A percentile compares a stretch with the other conserved stretches of the same genome.
Evolutionary conservation across 2,888 invertebrate genomes (phyloP).

Genomic region (Hyposoter dolosus): DNA sequence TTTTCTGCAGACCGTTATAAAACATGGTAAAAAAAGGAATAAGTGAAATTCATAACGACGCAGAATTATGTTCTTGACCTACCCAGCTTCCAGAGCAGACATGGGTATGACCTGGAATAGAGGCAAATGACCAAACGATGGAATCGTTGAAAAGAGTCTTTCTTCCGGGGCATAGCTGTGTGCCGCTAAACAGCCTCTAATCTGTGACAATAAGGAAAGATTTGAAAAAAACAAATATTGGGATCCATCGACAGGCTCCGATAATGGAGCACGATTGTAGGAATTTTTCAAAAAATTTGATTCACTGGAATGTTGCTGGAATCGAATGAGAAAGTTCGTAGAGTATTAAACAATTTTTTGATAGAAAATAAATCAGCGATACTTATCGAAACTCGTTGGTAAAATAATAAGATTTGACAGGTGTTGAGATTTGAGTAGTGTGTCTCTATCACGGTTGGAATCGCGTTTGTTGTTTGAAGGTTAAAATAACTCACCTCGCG

Average conservation of each 20-base stretch:
- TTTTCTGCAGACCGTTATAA: constrained; percentile 10
- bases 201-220: constrained; percentile 72
- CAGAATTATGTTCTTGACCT: constrained; percentile 48
- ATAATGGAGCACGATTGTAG: background rate
- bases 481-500: constrained; percentile 86
- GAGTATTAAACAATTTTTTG: background rate
- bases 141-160: constrained; percentile 82
- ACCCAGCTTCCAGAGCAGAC: constrained; percentile 83
- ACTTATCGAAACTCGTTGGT: background rate
- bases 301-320: background rate
- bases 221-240: constrained; percentile 15
- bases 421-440: constrained; percentile 45
- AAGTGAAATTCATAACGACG: background rate
- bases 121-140: constrained; percentile 82
- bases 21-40: background rate
- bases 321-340: background rate
- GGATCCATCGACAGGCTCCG: constrained; percentile 6
- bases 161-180: constrained; percentile 83
- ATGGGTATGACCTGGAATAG: constrained; percentile 82
- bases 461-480: constrained; percentile 71
- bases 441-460: constrained; percentile 50
- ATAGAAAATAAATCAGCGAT: background rate
- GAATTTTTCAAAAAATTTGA: background rate
- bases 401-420: constrained; percentile 70
- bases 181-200: constrained; percentile 80